Evolutionary conservation across 2,797 vertebrate genomes (phyloP).

Genomic region (Lacerta bilineata): DNA sequence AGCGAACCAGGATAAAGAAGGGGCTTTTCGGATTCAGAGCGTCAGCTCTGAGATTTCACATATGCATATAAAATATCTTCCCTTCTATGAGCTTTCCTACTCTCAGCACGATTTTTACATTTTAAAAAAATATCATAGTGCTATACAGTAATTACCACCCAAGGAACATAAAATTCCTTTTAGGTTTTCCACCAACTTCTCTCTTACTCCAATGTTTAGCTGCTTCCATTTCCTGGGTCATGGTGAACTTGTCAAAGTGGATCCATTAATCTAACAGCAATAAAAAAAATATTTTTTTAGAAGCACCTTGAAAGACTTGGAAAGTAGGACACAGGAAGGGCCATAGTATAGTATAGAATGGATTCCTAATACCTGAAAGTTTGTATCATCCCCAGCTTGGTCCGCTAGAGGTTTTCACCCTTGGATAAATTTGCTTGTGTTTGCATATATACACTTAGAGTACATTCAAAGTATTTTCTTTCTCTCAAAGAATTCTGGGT

Average conservation of each 20-base stretch:
- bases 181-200: conserved; percentile 66
- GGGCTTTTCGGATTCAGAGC: neutral
- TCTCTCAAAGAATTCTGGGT: no score
- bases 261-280: conserved; percentile 69
- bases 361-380: neutral
- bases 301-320: conserved; percentile 63
- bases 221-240: conserved; percentile 77
- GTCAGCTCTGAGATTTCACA: conserved; percentile 10
- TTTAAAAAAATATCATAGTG: conserved; percentile 46
- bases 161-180: conserved; percentile 79
- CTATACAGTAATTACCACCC: conserved; percentile 69
- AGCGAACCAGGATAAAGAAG: neutral
- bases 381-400: neutral
- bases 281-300: conserved; percentile 58
- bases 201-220: conserved; percentile 59
- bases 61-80: conserved; percentile 24
- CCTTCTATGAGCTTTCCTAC: conserved; percentile 49
- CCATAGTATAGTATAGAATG: conserved; percentile 22
- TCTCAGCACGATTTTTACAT: conserved; percentile 43
- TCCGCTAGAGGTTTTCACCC: neutral
- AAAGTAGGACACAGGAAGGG: neutral
- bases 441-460: no score
- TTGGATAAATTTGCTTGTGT: neutral
- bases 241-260: conserved; percentile 66
- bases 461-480: no score